Conservation (phyloP, 2,888 invertebrate genomes). For the Rhagium mordax region DNA sequence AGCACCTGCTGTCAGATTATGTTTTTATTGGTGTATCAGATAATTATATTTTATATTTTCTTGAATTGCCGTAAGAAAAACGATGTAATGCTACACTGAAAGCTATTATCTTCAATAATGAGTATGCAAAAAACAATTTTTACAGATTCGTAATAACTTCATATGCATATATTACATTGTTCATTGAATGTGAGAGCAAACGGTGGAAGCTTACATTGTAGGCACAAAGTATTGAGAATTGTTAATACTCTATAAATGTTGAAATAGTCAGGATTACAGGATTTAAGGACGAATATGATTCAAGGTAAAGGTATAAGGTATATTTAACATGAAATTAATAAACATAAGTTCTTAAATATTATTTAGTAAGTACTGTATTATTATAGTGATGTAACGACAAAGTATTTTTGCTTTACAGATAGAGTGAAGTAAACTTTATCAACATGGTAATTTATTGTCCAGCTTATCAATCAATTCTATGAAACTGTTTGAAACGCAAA, state of each 20-base stretch:
- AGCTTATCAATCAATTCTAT: slow-evolving; percentile 27
- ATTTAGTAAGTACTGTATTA: neutral
- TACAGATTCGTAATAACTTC: neutral
- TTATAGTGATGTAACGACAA: neutral
- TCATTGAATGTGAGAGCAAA: neutral
- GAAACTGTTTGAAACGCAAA: slow-evolving; percentile 27
- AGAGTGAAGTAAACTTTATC: neutral
- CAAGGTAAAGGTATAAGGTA: too few species aligned
- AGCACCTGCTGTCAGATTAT: neutral
- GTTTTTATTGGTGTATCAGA: neutral
- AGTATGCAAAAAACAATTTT: neutral
- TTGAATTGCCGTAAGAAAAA: neutral
- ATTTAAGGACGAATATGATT: too few species aligned
- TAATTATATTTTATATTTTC: neutral
- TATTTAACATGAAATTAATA: too few species aligned
- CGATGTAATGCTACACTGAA: neutral
- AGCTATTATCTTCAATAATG: neutral
- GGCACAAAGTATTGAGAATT: neutral
- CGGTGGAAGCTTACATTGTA: neutral
- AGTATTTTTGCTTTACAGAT: neutral
- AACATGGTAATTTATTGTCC: neutral
- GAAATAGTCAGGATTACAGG: too few species aligned
- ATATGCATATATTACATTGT: neutral
- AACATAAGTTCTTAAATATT: too few species aligned
- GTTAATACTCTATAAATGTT: neutral